A percentile compares a stretch with the other conserved stretches of the same genome.
Conservation (phyloP, 2,888 invertebrate genomes). For the Furcula furcula region DNA sequence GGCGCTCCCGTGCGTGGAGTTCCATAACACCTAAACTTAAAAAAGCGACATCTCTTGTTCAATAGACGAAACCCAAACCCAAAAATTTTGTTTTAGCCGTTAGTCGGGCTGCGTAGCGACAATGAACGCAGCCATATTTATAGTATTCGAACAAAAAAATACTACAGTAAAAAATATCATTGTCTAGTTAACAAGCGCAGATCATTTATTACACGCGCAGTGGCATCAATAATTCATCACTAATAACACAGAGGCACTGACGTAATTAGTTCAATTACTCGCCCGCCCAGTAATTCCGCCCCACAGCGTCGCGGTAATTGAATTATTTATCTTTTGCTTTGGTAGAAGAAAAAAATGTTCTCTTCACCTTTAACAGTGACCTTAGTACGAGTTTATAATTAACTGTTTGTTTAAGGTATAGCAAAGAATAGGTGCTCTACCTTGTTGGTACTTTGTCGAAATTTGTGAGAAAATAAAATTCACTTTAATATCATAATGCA, state of each 20-base stretch:
- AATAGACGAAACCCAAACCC: constrained; percentile 43
- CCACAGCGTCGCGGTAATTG: constrained; percentile 51
- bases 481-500: too few species aligned
- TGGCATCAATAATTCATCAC: constrained; percentile 75
- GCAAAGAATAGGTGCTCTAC: constrained; percentile 59
- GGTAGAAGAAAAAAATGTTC: constrained; percentile 44
- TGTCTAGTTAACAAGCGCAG: constrained; percentile 54
- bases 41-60: constrained; percentile 60
- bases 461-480: constrained; percentile 32
- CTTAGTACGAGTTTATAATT: constrained; percentile 50
- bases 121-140: constrained; percentile 5
- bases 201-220: constrained; percentile 61
- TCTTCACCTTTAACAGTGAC: constrained; percentile 57
- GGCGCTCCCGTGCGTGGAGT: constrained; percentile 37
- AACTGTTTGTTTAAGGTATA: constrained; percentile 56
- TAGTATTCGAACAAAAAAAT: constrained; percentile 2
- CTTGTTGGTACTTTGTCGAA: constrained; percentile 40
- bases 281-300: constrained; percentile 68
- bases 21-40: constrained; percentile 26
- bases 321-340: constrained; percentile 69
- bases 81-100: constrained; percentile 12
- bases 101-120: constrained; percentile 11
- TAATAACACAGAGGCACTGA: constrained; percentile 70
- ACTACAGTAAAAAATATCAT: constrained; percentile 28
- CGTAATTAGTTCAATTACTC: constrained; percentile 76